Base-by-base conservation (phyloP, 2,113 vertebrate genomes). In the Oreocharis arfaki region DNA sequence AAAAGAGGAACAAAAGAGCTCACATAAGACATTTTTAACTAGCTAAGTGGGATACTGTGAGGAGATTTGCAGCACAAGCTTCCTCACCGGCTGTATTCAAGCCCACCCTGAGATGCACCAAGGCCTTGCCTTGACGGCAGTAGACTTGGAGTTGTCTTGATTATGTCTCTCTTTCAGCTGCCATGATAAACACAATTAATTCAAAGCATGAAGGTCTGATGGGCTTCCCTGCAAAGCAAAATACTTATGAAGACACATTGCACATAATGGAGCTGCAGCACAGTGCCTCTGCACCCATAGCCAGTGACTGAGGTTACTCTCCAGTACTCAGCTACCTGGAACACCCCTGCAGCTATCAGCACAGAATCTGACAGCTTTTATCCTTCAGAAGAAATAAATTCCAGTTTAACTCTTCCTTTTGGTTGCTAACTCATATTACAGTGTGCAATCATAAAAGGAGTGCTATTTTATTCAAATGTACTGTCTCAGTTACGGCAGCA, bases 381-480 rank as follows among this genome's bases (percentile, higher is more conserved):
- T 35, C 20, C 55, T 88, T 86, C 69, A 50, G 47, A 83, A 90
- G 27, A 92, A 76, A 68, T 64, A 50, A 75, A 92, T 85, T 24
- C 35, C 42, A 63, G 52, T 87, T 89, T 68, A 94, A 87, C 28
- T 28, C 86, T 86, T 76, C 21, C 39, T 93, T 85, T 42, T 85
- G 24, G 32, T 32, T 76, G 88, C 27, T 89, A 91, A 57, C 39
- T 47, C 46, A 2, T 41, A 78, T 60, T 64, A 75, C 63, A 81
- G 68, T 18, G 23, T 30, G 59, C 73, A 49, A 52, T 77, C 76
- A 89, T 92, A 61, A 86, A 90, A 77, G 14, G 68, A 57, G 41
- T 26, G 39, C 76, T 84, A 42, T 75, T 95, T 87, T 76, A 83
- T 95, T 95, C 70, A 75, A 94, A 89, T 79, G 74, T 35, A 32